Percentiles rank a stretch among this genome's conserved stretches.
phyloP scores from a whole-genome alignment of 2,888 invertebrate species.

The Melanchra persicariae region DNA sequence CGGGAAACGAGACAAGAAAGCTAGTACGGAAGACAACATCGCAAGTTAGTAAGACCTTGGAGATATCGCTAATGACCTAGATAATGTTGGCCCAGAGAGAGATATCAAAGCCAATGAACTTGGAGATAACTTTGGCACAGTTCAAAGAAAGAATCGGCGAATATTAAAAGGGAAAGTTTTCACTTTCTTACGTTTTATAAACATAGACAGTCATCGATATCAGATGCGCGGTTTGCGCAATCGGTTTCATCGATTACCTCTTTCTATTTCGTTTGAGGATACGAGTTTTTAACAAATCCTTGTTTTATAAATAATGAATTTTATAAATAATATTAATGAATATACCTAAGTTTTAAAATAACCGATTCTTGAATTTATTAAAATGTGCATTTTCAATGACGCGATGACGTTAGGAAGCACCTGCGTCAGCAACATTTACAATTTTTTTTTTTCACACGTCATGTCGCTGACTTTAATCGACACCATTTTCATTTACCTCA shows the following conservation, averaged over 20 bases:
- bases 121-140: slow-evolving; percentile 55
- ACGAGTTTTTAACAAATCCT: neutral
- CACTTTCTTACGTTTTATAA: slow-evolving; percentile 53
- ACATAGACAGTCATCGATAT: slow-evolving; percentile 18
- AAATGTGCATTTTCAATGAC: slow-evolving; percentile 16
- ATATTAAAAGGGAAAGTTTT: slow-evolving; percentile 58
- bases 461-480: neutral
- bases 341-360: too few species aligned
- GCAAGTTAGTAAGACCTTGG: slow-evolving; percentile 55
- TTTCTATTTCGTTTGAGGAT: slow-evolving; percentile 15
- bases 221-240: slow-evolving; percentile 40
- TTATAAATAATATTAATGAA: too few species aligned
- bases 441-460: neutral
- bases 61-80: slow-evolving; percentile 59
- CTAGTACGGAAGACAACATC: slow-evolving; percentile 40
- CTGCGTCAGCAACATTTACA: too few species aligned
- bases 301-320: neutral
- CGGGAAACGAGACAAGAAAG: slow-evolving; percentile 59
- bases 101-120: slow-evolving; percentile 65
- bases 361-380: neutral
- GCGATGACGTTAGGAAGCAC: too few species aligned
- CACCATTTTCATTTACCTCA: slow-evolving; percentile 8
- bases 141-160: slow-evolving; percentile 47
- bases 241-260: slow-evolving; percentile 25
- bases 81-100: slow-evolving; percentile 56